Conservation (phyloP, 1,140 invertebrate species). For the Maconellicoccus hirsutus region DNA sequence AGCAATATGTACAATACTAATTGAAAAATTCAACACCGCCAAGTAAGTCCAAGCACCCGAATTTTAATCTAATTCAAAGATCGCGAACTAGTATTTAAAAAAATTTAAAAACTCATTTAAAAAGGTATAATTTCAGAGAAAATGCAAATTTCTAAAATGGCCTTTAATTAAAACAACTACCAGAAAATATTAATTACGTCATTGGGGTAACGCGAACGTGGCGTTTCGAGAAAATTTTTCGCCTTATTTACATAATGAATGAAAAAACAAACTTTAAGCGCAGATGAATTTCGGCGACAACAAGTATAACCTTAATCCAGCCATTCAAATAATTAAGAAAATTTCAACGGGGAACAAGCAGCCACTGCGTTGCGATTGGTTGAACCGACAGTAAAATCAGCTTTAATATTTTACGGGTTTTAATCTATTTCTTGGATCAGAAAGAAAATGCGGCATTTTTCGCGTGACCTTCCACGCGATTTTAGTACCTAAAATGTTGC, state of each 20-base stretch:
- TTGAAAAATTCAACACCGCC: no score
- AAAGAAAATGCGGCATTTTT: conserved; percentile 20
- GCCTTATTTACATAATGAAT: neutral
- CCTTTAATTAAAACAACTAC: neutral
- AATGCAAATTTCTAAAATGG: neutral
- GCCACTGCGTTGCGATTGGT: neutral
- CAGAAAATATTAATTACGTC: neutral
- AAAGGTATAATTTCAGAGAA: neutral
- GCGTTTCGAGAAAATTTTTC: neutral
- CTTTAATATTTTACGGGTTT: conserved; percentile 11
- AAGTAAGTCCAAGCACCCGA: no score
- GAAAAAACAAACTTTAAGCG: neutral
- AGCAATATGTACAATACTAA: no score
- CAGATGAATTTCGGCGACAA: neutral
- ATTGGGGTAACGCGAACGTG: neutral
- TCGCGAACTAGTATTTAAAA: no score
- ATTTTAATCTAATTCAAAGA: no score
- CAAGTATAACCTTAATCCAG: neutral
- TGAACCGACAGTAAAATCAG: conserved; percentile 16
- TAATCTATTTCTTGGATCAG: conserved; percentile 13
- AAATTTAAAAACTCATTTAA: neutral
- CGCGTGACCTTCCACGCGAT: conserved; percentile 14
- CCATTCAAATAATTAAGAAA: conserved; percentile 2
- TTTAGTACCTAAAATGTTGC: conserved; percentile 7
- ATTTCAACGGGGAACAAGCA: neutral